Evolutionary conservation across 2,113 vertebrate species (phyloP).

Genomic region (Apodemus speciosus): DNA sequence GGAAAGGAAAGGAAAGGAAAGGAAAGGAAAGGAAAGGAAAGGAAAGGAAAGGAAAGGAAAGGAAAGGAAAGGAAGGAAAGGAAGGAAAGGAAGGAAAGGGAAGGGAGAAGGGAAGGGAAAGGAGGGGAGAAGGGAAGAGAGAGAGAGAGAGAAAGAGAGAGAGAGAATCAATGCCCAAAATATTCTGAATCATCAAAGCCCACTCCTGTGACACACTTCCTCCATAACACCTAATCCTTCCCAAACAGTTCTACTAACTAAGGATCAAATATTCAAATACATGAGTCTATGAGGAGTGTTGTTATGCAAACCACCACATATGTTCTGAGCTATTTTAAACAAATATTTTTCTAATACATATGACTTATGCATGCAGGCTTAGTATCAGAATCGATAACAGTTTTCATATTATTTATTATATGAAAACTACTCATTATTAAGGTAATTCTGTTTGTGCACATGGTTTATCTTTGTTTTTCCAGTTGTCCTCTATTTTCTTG

Average conservation of each 20-base stretch:
- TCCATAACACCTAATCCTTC: neutral
- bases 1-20: neutral
- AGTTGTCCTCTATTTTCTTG: neutral
- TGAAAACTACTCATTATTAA: neutral
- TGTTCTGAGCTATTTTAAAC: conserved; percentile 2
- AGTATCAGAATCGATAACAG: neutral
- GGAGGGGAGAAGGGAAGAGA: too few species aligned
- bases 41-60: accelerated
- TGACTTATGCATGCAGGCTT: neutral
- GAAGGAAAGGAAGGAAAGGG: neutral
- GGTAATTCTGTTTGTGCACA: neutral
- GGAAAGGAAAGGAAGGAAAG: accelerated
- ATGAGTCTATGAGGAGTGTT: neutral
- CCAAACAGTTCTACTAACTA: neutral
- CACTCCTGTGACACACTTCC: neutral
- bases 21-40: accelerated
- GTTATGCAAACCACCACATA: neutral
- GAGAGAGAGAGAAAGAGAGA: too few species aligned
- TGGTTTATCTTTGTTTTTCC: neutral
- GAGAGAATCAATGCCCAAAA: neutral
- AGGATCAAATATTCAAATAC: neutral
- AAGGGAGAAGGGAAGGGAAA: neutral
- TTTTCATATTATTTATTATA: neutral
- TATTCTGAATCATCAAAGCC: neutral
- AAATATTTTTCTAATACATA: neutral